Conservation (phyloP, 92 coral and sea anemone genomes). For the Zoanthus sociatus region DNA sequence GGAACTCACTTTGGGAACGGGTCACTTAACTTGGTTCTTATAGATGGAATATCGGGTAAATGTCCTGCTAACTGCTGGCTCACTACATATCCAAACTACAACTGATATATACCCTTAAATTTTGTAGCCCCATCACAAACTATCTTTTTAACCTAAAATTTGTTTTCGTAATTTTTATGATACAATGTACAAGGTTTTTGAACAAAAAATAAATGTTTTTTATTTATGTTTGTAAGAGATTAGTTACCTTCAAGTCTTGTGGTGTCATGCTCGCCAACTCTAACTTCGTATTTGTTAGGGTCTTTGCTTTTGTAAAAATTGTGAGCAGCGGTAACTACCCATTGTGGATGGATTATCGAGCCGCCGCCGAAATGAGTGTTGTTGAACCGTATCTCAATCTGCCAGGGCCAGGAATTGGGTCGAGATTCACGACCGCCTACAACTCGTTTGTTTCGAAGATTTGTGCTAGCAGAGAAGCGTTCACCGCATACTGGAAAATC, state of each 20-base stretch:
- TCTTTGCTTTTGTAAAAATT: constrained; percentile 70
- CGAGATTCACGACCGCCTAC: constrained; percentile 93
- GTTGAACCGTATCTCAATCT: constrained; percentile 83
- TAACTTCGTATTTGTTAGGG: constrained; percentile 66
- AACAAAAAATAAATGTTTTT: background rate
- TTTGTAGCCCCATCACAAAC: too few species aligned
- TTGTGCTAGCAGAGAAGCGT: constrained; percentile 59
- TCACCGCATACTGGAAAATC: constrained; percentile 81
- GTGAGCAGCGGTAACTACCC: constrained; percentile 91
- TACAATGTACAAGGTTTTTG: background rate
- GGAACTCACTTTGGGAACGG: too few species aligned
- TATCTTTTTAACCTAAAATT: too few species aligned
- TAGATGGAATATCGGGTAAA: too few species aligned
- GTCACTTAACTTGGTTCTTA: too few species aligned
- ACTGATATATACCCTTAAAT: too few species aligned
- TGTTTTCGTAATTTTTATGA: too few species aligned
- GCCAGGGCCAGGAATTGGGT: constrained; percentile 99
- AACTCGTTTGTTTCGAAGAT: constrained; percentile 72
- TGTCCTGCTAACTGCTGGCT: too few species aligned
- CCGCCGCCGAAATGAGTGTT: constrained; percentile 89
- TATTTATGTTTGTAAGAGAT: background rate
- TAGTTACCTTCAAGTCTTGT: constrained; percentile 69
- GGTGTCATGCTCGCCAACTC: constrained; percentile 83
- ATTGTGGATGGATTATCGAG: constrained; percentile 78
- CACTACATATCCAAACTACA: too few species aligned